Base-by-base conservation (phyloP, 2,797 vertebrate species). In the Trachops cirrhosus region DNA sequence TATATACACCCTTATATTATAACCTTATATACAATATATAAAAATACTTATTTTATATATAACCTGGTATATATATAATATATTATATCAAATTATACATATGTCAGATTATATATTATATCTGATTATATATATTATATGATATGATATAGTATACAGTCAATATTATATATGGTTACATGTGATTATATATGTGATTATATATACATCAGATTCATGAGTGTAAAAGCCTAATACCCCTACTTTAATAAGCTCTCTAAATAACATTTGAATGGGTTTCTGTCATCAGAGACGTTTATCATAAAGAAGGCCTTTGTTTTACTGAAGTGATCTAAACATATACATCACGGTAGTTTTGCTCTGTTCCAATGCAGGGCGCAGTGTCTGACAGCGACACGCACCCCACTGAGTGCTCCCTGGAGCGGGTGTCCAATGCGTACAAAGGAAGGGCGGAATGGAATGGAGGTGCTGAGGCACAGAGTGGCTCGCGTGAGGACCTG, bases 211-310 rank as follows among this genome's bases (percentile, higher is more conserved):
- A 73, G 46, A 86, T 37, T 95, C n/a, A 19, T 19, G 48, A 41
- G 19, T 75, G 1, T 85, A 84, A 82, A 86, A 32, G 9, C 67
- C 34, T 93, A 21, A 11, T 84, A 80, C 1, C 57, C 41, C 24
- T 89, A 41, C 10, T 64, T 96, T 52, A 74, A 41, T 57, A 92
- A 82, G 26, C 80, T 89, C 50, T 73, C 32, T 91, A 86, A 89
- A 29, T 68, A 89, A 83, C 41, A 67, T 79, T 89, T 82, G 32
- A 89, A 77, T 70, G 18, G 41, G 78, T 95, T 93, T 85, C 24
- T 82, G 16, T 95, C 48, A 75, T 16, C 70, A 86, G 22, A 46
- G 5, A 86, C 64, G 3, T 48, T 79, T 82, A 74, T 16, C 32
- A 52, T 85, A 64, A 95, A 86, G 87, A 78, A 78, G 22, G 8